Evolutionary conservation across 2,888 invertebrate genomes (phyloP).

Genomic region (Drosophila greeni): DNA sequence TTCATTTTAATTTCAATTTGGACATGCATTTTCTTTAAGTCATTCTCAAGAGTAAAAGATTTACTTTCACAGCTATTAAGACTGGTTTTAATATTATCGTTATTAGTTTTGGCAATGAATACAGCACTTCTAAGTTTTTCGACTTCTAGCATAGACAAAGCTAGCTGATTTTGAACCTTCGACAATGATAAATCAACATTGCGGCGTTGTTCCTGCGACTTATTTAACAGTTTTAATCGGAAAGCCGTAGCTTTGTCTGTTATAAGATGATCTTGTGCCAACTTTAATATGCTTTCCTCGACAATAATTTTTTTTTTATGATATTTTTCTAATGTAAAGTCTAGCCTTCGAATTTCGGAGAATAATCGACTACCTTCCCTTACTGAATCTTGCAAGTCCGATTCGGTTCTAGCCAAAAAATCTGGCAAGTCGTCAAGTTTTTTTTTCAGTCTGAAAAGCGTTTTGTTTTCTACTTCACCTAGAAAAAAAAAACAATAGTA

Average conservation of each 20-base stretch:
- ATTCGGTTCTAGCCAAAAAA: conserved; percentile 82
- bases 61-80: conserved; percentile 79
- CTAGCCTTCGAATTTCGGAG: conserved; percentile 74
- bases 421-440: conserved; percentile 81
- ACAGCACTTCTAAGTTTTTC: conserved; percentile 75
- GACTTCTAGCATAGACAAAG: conserved; percentile 79
- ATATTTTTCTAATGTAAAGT: conserved; percentile 80
- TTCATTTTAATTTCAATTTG: conserved; percentile 80
- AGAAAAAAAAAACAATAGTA: conserved; percentile 28
- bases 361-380: conserved; percentile 76
- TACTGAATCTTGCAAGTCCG: conserved; percentile 81
- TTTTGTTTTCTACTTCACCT: conserved; percentile 81
- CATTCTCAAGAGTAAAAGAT: conserved; percentile 78
- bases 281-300: conserved; percentile 83
- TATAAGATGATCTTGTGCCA: conserved; percentile 84
- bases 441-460: conserved; percentile 80
- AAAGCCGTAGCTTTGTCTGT: conserved; percentile 84
- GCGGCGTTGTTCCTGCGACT: conserved; percentile 79
- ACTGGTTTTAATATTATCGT: conserved; percentile 63
- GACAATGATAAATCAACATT: conserved; percentile 76
- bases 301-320: conserved; percentile 80
- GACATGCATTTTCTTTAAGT: conserved; percentile 79
- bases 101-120: conserved; percentile 64
- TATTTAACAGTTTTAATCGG: conserved; percentile 78
- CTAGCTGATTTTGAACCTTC: conserved; percentile 81